phyloP scores from a whole-genome alignment of 2,888 invertebrate species.

The Calliopum simillimum region DNA sequence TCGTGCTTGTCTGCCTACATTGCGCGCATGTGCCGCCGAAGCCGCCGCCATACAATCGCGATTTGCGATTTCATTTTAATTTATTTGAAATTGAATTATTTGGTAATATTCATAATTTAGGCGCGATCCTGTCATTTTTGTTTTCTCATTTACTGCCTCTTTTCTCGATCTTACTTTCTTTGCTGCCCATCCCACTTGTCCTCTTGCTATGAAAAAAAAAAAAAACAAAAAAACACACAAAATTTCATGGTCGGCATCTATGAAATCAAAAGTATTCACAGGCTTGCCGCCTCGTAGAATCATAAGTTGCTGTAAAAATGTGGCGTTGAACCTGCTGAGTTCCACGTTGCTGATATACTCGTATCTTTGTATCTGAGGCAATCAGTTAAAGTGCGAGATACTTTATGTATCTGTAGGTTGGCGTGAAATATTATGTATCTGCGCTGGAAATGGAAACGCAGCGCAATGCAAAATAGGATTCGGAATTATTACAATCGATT shows the following conservation, averaged over 20 bases:
- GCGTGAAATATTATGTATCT: conserved; percentile 61
- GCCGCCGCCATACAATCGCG: not conserved
- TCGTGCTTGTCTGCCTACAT: not conserved
- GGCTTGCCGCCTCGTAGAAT: conserved; percentile 48
- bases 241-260: conserved; percentile 26
- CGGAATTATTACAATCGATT: conserved; percentile 49
- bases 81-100: conserved; percentile 66
- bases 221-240: too few species aligned
- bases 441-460: conserved; percentile 56
- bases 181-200: not conserved
- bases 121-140: conserved; percentile 40
- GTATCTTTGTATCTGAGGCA: conserved; percentile 58
- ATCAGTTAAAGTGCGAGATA: conserved; percentile 63
- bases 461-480: conserved; percentile 39
- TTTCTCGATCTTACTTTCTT: not conserved
- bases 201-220: too few species aligned
- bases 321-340: conserved; percentile 64
- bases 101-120: conserved; percentile 67
- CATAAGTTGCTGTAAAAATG: conserved; percentile 65
- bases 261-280: conserved; percentile 33
- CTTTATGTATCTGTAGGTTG: conserved; percentile 61
- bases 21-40: conserved; percentile 4
- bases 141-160: conserved; percentile 6
- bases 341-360: not conserved
- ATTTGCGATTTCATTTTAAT: conserved; percentile 49